Base-by-base conservation (phyloP, 1,140 invertebrate species). In the Trigoniulus corallinus region DNA sequence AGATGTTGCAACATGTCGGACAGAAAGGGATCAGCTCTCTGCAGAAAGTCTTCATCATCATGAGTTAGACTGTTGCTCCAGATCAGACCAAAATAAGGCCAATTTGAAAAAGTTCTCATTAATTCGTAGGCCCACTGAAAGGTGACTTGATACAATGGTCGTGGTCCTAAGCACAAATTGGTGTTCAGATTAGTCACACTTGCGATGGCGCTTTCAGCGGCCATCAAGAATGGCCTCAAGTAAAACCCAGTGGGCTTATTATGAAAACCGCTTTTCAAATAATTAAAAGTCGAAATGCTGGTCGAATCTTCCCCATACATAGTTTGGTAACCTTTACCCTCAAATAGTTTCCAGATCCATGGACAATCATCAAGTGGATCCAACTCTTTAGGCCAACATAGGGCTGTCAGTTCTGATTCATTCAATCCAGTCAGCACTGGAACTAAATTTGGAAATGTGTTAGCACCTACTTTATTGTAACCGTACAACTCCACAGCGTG, bases 241-340 rank as follows among this genome's bases (percentile, higher is more conserved):
- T 88, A 89, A 60, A 85, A 88, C 62, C 91, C 83, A 0, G 81
- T 83, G 0, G 88, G 86, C 22, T 76, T 76, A 22, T 77, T 67
- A 7, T 73, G 64, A 62, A 93, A 93, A 1, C 88, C 88, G 39
- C 70, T 66, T 61, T 81, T 84, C 3, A 76, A 60, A 61, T 82
- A 89, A 64, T 88, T 88, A 57, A 89, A 92, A 0, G 82, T 81
- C 2, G 79, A 79, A 26, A 88, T 79, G 22, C 68, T 64, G 0
- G 78, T 74, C 2, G 72, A 70, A 62, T 93, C 88, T 70, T 92
- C 88, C 0, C 73, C 80, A 49, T 82, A 82, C 1, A 78, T 77
- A 0, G 88, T 91, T 0, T 77, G 72, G 60, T 82, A 91, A 80
- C 81, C 1, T 66, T 62, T 20, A 72, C 71, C 29, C 64, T 73